Conservation (phyloP, 2,888 invertebrate species). For the Drosophila barbarae region DNA sequence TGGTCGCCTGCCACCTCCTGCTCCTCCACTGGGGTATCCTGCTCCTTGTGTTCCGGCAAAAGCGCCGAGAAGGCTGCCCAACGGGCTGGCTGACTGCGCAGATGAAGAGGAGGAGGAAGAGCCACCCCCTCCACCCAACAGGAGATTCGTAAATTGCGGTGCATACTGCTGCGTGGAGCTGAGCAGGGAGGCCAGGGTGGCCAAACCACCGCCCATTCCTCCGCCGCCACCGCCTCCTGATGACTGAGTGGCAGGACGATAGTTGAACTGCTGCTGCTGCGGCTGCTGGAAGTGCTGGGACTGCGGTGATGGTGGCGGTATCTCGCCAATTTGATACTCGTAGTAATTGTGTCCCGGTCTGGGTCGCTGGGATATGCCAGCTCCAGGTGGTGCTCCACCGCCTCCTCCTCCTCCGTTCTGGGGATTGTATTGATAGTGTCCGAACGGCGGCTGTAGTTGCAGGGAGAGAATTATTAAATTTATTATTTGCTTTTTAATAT, state of each 20-base stretch:
- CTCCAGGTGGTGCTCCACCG: constrained; percentile 3
- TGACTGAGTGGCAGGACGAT: constrained; percentile 56
- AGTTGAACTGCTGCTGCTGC: constrained; percentile 52
- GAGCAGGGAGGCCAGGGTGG: constrained; percentile 71
- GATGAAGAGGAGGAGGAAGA: constrained; percentile 18
- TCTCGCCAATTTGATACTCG: constrained; percentile 75
- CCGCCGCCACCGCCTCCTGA: constrained; percentile 15
- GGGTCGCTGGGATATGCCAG: constrained; percentile 44
- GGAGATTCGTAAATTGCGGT: constrained; percentile 78
- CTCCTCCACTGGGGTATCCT: constrained; percentile 24
- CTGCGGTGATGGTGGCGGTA: constrained; percentile 70
- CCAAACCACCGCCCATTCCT: constrained; percentile 54
- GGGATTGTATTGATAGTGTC: constrained; percentile 49
- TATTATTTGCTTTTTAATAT: not conserved
- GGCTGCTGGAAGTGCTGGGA: constrained; percentile 35
- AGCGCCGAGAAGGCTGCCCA: constrained; percentile 76
- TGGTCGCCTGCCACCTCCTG: constrained; percentile 52
- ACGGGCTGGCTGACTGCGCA: constrained; percentile 55
- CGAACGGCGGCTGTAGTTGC: constrained; percentile 24
- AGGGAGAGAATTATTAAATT: too few species aligned
- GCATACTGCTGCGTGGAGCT: constrained; percentile 74
- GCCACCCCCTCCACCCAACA: constrained; percentile 58
- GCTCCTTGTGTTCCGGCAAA: constrained; percentile 58
- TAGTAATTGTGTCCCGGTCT: constrained; percentile 71
- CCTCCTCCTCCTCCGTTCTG: constrained; percentile 23